Percentiles rank a stretch among this genome's conserved stretches.
Evolutionary conservation across 1,140 invertebrate genomes (phyloP).

Genomic region (Arion vulgaris): DNA sequence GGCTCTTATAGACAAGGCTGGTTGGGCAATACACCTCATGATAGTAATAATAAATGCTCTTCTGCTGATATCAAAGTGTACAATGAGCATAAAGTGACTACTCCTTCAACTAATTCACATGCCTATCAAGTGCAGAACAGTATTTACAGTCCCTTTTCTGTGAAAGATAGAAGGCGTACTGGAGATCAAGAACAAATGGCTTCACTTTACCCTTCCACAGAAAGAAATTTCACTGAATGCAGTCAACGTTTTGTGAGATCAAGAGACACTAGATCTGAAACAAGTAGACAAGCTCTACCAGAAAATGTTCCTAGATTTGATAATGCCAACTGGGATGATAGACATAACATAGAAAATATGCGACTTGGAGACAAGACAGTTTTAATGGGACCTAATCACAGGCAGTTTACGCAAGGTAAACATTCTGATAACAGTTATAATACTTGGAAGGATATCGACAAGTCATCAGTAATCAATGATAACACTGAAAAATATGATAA

Average conservation of each 20-base stretch:
- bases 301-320: neutral
- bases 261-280: neutral
- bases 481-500: neutral
- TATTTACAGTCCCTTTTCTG: neutral
- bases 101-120: neutral
- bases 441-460: neutral
- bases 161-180: no score
- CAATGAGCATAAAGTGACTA: neutral
- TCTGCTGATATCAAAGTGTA: neutral
- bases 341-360: neutral
- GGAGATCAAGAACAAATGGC: neutral
- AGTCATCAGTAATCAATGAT: neutral
- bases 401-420: neutral
- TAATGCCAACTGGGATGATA: neutral
- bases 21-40: neutral
- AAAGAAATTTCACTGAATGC: neutral
- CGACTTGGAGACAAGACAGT: neutral
- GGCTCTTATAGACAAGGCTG: neutral
- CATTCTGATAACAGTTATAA: neutral
- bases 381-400: neutral
- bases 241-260: neutral
- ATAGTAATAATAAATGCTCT: neutral
- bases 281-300: neutral
- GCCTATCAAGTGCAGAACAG: neutral
- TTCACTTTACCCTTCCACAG: neutral